Percentiles rank a stretch among this genome's conserved stretches.
Conservation (phyloP, 64 coral and sea anemone genomes). For the Actinia equina region DNA sequence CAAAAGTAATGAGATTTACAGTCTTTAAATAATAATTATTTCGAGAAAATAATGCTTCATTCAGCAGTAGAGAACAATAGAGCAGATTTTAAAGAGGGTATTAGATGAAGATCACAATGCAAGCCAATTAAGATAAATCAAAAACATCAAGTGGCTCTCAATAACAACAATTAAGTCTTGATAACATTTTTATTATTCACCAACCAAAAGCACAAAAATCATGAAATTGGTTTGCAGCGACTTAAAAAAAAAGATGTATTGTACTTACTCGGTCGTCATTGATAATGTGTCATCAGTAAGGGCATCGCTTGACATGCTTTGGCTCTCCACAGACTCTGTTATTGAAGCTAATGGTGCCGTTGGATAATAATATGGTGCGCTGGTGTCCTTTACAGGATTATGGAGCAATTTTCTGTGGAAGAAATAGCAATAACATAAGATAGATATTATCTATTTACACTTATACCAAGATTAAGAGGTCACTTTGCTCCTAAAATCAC, state of each 20-base stretch:
- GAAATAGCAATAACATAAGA: background rate
- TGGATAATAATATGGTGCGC: constrained; percentile 49
- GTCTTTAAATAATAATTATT: too few relatives aligned
- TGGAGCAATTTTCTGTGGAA: constrained; percentile 32
- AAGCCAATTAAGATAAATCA: too few relatives aligned
- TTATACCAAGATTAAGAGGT: background rate
- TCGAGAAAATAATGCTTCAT: too few relatives aligned
- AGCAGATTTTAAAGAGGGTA: too few relatives aligned
- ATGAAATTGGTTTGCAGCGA: background rate
- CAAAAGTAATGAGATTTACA: too few relatives aligned
- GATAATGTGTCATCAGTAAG: constrained; percentile 64
- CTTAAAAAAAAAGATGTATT: background rate
- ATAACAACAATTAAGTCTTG: background rate
- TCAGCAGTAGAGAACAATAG: too few relatives aligned
- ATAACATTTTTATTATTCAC: background rate
- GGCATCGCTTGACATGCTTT: constrained; percentile 75
- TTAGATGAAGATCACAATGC: too few relatives aligned
- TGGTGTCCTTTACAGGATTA: constrained; percentile 28
- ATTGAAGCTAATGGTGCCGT: constrained; percentile 54
- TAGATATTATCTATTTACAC: too few relatives aligned
- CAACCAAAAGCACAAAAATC: background rate
- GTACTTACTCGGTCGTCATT: constrained; percentile 24
- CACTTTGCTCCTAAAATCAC: too few relatives aligned
- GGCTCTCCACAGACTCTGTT: constrained; percentile 57
- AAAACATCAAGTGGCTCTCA: too few relatives aligned